Evolutionary conservation across 2,113 vertebrate genomes (phyloP).

Genomic region (Carassius auratus): DNA sequence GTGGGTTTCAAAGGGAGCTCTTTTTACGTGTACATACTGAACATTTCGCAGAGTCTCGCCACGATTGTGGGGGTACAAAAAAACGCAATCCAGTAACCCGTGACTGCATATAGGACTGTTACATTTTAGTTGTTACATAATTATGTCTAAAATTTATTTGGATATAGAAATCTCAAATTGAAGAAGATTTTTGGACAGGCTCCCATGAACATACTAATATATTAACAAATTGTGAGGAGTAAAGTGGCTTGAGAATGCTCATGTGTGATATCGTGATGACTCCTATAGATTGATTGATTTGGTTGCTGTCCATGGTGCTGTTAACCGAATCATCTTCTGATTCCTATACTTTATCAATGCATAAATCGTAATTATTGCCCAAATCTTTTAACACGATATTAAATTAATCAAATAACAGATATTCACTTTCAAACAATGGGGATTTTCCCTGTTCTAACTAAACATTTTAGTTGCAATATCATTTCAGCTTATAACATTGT

Average conservation of each 20-base stretch:
- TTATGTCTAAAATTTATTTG: not conserved
- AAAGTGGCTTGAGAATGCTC: not conserved
- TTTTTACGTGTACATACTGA: constrained; percentile 53
- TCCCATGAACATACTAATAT: not conserved
- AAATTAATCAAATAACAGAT: not conserved
- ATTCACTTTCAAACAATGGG: not conserved
- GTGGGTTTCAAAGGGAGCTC: constrained; percentile 27
- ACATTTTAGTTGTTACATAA: not conserved
- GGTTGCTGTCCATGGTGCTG: constrained; percentile 68
- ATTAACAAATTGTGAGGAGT: not conserved
- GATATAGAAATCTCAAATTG: not conserved
- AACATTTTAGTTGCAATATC: not conserved
- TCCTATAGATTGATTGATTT: constrained; percentile 37
- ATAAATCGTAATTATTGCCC: not conserved
- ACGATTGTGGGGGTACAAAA: constrained; percentile 50
- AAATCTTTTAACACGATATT: not conserved
- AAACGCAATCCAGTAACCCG: constrained; percentile 63
- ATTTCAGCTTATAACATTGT: not conserved
- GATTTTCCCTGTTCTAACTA: not conserved
- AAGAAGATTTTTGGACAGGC: not conserved
- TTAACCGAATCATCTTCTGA: constrained; percentile 30
- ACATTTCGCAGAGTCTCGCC: constrained; percentile 65
- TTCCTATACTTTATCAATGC: not conserved
- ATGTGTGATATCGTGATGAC: not conserved
- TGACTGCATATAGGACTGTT: constrained; percentile 35